phyloP scores from a whole-genome alignment of 2,113 vertebrate genomes.

The Corythoichthys intestinalis region DNA sequence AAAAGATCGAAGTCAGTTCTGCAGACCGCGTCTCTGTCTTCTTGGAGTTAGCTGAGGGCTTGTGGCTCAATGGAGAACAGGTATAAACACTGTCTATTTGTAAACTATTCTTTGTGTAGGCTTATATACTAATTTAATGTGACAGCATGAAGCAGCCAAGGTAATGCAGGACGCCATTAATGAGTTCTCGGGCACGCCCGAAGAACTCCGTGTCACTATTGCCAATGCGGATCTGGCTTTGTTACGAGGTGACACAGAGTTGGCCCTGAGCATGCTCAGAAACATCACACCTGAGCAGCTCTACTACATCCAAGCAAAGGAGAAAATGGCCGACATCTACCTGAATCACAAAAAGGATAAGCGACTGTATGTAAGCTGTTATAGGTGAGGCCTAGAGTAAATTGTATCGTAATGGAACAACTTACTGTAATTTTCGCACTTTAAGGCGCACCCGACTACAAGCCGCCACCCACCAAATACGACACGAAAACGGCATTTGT shows the following conservation, averaged over 20 bases:
- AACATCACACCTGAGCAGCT: slow-evolving; percentile 86
- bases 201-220: slow-evolving; percentile 88
- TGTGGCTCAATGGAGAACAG: slow-evolving; percentile 89
- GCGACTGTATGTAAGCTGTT: slow-evolving; percentile 87
- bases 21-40: slow-evolving; percentile 86
- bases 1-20: slow-evolving; percentile 75
- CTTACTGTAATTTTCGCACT: too few species aligned
- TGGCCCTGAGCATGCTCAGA: slow-evolving; percentile 87
- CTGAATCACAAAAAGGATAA: slow-evolving; percentile 91
- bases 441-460: too few species aligned
- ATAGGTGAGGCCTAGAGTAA: slow-evolving; percentile 74
- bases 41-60: slow-evolving; percentile 87
- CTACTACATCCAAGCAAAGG: slow-evolving; percentile 92
- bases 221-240: slow-evolving; percentile 89
- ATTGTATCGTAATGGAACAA: background rate
- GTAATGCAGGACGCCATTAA: slow-evolving; percentile 94
- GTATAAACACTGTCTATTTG: slow-evolving; percentile 33
- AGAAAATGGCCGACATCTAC: slow-evolving; percentile 95
- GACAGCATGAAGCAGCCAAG: slow-evolving; percentile 92
- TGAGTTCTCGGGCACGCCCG: slow-evolving; percentile 90
- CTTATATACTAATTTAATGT: slow-evolving; percentile 20
- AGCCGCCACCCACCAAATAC: too few species aligned
- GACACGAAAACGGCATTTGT: too few species aligned
- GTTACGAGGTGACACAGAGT: slow-evolving; percentile 83
- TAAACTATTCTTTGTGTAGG: background rate